Base-by-base conservation (phyloP, 2,888 invertebrate genomes). In the Ophion slaviceki region DNA sequence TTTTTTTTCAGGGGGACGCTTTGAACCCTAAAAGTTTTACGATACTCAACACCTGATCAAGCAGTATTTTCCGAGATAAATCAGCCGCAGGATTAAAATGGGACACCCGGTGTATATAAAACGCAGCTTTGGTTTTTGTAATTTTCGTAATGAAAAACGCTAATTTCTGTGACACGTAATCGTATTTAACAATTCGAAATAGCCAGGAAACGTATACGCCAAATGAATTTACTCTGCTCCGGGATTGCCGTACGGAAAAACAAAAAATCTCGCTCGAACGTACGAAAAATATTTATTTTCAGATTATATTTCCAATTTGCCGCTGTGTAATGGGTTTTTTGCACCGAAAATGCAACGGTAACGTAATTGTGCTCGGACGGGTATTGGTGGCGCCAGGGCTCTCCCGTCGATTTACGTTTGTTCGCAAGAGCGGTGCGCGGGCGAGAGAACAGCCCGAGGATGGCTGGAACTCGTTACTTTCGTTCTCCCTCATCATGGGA, bases 351-450 rank as follows among this genome's bases (percentile, higher is more conserved):
- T 53, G 53, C 11, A 14, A 53, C 53, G 53, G 17, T 17, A 53
- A 5, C 17, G 53, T 53, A 53, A 53, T 11, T 40, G 40, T 59
- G 59, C 40, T 72, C 36, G 53, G 53, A n/a, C 36, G 66, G 7
- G 66, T 28, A 36, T 32, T 32, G 20, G 36, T 32, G 36, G 66
- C 36, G 66, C 53, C 53, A 53, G 53, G 17, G 53, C 14, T 17
- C 53, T 53, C n/a, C 68, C 74, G 68, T 78, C 78, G 81, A 85
- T 81, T 85, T 78, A 85, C 74, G 62, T 62, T 81, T 74, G 74
- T 81, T 85, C 81, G 72, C 45, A 81, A 81, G 17, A 17, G 53
- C 67, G 64, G 57, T 8, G 32, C 24, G 24, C 47, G 28, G 62
- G 20, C 78, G 67, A 40, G 36, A 10, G 32, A n/a, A 53, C 10